Conservation (phyloP, 1,140 invertebrate genomes). For the Acyrthosiphon pisum region DNA sequence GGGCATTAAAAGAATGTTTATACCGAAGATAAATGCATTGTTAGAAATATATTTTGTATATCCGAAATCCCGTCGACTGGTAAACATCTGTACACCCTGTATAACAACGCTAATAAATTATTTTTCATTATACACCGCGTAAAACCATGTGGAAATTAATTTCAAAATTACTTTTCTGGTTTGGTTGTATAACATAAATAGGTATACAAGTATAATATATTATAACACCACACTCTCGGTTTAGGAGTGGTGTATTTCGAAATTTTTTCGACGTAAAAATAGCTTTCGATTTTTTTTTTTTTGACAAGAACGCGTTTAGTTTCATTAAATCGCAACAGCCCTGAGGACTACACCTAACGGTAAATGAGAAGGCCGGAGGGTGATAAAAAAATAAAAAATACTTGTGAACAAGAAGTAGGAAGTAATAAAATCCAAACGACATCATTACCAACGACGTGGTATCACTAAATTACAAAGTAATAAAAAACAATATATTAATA, state of each 20-base stretch:
- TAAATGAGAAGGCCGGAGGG: neutral
- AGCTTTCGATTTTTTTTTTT: neutral
- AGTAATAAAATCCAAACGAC: neutral
- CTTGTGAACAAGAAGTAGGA: too few species aligned
- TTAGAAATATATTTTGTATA: neutral
- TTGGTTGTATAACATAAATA: neutral
- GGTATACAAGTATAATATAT: neutral
- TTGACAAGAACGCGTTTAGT: neutral
- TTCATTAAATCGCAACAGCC: neutral
- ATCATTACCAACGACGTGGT: neutral
- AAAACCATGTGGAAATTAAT: neutral
- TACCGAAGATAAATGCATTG: neutral
- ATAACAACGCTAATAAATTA: neutral
- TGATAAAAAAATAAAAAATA: neutral
- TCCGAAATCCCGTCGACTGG: neutral
- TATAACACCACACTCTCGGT: neutral
- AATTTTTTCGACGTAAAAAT: neutral
- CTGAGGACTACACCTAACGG: neutral
- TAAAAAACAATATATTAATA: neutral
- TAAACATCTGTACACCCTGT: neutral
- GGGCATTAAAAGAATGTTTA: constrained; percentile 21
- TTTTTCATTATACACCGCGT: neutral
- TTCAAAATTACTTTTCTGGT: neutral
- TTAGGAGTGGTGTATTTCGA: neutral
- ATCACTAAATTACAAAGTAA: neutral